Evolutionary conservation across 2,888 invertebrate genomes (phyloP), one percentile per base, ranked within the genome.

Genomic region (Mythimna vitellina): DNA sequence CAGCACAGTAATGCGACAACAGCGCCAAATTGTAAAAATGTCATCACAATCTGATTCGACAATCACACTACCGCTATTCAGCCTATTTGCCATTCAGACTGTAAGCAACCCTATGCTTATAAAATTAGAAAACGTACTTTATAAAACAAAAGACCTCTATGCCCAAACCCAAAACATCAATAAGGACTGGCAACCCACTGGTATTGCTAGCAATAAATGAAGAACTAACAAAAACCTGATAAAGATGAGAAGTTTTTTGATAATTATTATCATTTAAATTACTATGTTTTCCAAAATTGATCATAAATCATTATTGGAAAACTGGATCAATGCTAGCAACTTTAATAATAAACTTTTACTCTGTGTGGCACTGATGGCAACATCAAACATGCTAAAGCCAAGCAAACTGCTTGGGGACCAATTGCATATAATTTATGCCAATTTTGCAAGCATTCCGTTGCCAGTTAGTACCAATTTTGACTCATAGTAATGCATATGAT

Each of bases 281-380:
- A 46, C 46, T 46, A 17, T 46, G 17, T 46, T 46, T 46, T 46
- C 46, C 46, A 46, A 46, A 46, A 46, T 20, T 46, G 46, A 63
- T 61, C 20, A 38, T 58, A 0, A 14, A 22, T 49, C 10, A 74
- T 57, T 65, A 32, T 62, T 76, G 32, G 20, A 54, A 3, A 0
- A 65, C 38, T 56, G 9, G 51, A 60, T 76, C 29, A 76, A 79
- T 92, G 92, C 92, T 93, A 93, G 92, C 92, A 93, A 93, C 89
- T 88, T 86, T 54, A 61, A 70, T 9, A 66, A 54, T 61, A 38
- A 53, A 62, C 46, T 49, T 35, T 64, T 35, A 65, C 75, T 88
- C 92, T 90, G 92, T 93, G 95, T 94, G 95, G 94, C 94, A 91
- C 89, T 76, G 74, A 73, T 73, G 83, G 81, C 84, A 89, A 90